Percentiles rank a stretch among this genome's conserved stretches.
phyloP scores from a whole-genome alignment of 2,113 vertebrate species.

The Poeciliopsis turrubarensis region DNA sequence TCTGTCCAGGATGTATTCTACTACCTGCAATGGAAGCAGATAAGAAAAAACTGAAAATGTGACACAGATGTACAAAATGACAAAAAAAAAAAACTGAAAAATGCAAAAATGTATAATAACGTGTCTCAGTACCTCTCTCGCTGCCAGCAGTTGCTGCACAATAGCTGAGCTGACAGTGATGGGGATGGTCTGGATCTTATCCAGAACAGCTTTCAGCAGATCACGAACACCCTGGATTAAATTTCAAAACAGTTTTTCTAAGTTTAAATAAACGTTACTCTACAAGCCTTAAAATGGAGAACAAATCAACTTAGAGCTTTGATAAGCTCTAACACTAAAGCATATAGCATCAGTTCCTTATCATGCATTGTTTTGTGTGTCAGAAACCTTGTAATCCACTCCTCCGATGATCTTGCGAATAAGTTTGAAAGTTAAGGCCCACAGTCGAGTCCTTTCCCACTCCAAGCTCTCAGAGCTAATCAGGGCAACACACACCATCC shows the following conservation, averaged over 20 bases:
- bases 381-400: slow-evolving; percentile 94
- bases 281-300: neutral
- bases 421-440: slow-evolving; percentile 94
- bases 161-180: slow-evolving; percentile 96
- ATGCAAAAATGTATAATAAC: neutral
- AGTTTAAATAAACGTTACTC: neutral
- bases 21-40: slow-evolving; percentile 81
- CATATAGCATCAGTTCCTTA: neutral
- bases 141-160: slow-evolving; percentile 93
- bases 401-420: slow-evolving; percentile 97
- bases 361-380: neutral
- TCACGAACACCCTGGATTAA: slow-evolving; percentile 90
- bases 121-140: slow-evolving; percentile 85
- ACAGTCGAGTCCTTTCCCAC: slow-evolving; percentile 97
- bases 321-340: neutral
- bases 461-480: slow-evolving; percentile 93
- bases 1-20: slow-evolving; percentile 96
- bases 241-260: neutral
- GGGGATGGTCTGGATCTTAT: slow-evolving; percentile 95
- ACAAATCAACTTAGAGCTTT: neutral
- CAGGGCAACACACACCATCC: slow-evolving; percentile 95
- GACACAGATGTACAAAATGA: neutral
- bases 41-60: neutral
- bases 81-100: neutral
- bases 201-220: slow-evolving; percentile 92